phyloP scores from a whole-genome alignment of 2,113 vertebrate genomes.

The Polyodon spathula region DNA sequence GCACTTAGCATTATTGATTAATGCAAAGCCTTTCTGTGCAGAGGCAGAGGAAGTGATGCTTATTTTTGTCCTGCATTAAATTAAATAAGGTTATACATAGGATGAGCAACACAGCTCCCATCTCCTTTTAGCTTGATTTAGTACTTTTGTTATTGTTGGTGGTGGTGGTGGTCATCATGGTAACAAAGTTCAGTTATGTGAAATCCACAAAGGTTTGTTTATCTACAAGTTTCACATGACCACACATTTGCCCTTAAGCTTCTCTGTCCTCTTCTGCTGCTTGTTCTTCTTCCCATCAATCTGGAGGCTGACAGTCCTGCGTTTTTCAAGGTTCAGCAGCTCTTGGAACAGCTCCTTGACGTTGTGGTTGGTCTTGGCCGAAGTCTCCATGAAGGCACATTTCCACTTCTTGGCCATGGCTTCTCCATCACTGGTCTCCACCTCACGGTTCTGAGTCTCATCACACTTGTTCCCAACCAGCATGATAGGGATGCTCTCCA shows the following conservation, averaged over 20 bases:
- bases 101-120: background rate
- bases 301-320: slow-evolving; percentile 68
- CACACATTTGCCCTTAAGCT: slow-evolving; percentile 69
- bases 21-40: background rate
- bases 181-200: background rate
- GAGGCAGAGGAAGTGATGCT: background rate
- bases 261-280: slow-evolving; percentile 70
- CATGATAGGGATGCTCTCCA: slow-evolving; percentile 71
- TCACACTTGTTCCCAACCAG: slow-evolving; percentile 71
- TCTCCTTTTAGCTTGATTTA: slow-evolving; percentile 9
- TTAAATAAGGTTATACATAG: background rate
- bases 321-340: slow-evolving; percentile 68
- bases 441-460: slow-evolving; percentile 60
- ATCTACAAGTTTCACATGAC: slow-evolving; percentile 51
- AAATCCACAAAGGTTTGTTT: background rate
- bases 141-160: slow-evolving; percentile 9
- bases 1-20: slow-evolving; percentile 2
- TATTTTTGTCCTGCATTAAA: slow-evolving; percentile 1
- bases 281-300: slow-evolving; percentile 71
- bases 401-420: slow-evolving; percentile 65
- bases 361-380: slow-evolving; percentile 66
- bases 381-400: slow-evolving; percentile 74
- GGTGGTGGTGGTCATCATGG: background rate
- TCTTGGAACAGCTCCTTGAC: slow-evolving; percentile 73
- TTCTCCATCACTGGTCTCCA: slow-evolving; percentile 60